A percentile compares a stretch with the other conserved stretches of the same genome.
phyloP scores from a whole-genome alignment of 2,113 vertebrate genomes.

The Malurus elegans region DNA sequence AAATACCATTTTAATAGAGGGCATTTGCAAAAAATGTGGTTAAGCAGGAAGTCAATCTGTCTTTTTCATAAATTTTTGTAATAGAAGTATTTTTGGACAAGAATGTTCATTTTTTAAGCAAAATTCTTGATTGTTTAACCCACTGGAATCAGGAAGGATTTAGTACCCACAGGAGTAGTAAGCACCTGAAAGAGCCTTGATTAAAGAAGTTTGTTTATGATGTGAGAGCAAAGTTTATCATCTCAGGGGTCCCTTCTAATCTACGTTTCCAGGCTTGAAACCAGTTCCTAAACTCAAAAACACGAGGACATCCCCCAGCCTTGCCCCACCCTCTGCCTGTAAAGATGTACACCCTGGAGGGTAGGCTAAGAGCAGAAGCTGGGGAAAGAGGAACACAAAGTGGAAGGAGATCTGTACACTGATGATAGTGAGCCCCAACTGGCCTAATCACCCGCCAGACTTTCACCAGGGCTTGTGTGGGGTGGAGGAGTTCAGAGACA shows the following conservation, averaged over 20 bases:
- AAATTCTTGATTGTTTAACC: not conserved
- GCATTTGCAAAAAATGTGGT: not conserved
- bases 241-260: not conserved
- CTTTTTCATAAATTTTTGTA: not conserved
- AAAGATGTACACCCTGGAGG: not conserved
- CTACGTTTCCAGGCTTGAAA: not conserved
- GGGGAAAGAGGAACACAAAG: not conserved
- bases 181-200: not conserved
- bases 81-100: not conserved
- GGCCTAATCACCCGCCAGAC: not conserved
- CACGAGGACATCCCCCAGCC: not conserved
- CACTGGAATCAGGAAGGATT: not conserved
- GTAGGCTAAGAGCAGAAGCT: accelerated
- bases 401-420: not conserved
- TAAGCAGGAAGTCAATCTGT: not conserved
- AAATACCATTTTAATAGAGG: not conserved
- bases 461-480: not conserved
- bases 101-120: not conserved
- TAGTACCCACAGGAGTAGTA: not conserved
- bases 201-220: not conserved
- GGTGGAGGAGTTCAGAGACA: not conserved
- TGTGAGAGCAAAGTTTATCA: not conserved
- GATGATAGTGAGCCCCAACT: not conserved
- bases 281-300: not conserved
- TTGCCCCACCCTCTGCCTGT: accelerated